Base-by-base conservation (phyloP, 2,797 vertebrate genomes). In the Momotus momota region DNA sequence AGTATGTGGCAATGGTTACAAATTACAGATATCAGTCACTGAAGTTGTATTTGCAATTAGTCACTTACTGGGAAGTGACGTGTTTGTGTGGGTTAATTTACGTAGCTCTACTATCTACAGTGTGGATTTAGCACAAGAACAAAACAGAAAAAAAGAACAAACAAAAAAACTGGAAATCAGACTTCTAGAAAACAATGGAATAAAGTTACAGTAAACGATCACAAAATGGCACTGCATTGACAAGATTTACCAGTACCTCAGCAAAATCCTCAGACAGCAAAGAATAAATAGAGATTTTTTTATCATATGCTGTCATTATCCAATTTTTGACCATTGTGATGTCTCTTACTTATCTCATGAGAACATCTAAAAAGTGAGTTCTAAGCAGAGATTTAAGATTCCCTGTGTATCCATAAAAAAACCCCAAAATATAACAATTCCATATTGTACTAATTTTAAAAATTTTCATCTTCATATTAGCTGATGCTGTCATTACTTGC, bases 21-120 rank as follows among this genome's bases (percentile, higher is more conserved):
- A 88, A 90, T 64, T 45, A 77, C 49, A 79, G 48, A 75, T 33
- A 14, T 87, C 48, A 84, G 45, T 40, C 19, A 41, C n/a, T 62
- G 29, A 85, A 90, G 57, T 18, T 73, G 19, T 65, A 83, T 74
- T 92, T 91, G 49, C 49, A 72, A 74, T 94, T 74, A 93, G 46
- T 74, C 58, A 78, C 35, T 77, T 80, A 62, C 0, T 60, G 57
- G 38, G 83, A 94, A 87, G 33, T 41, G 31, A 46, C 1, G 4
- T 33, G 18, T 67, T 82, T 81, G 22, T 74, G 22, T 40, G 41
- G n/a, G 13, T 54, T 81, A 75, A 92, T 86, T 81, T 74, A 60
- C 1, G 2, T 26, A 75, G 51, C 27, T 95, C 33, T 61, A 55
- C 13, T 38, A 65, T 54, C n/a, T 82, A 38, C 58, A 65, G 9